Evolutionary conservation across 2,888 invertebrate species (phyloP), one percentile per base, ranked within the genome.

Genomic region (Drosophila formosana): DNA sequence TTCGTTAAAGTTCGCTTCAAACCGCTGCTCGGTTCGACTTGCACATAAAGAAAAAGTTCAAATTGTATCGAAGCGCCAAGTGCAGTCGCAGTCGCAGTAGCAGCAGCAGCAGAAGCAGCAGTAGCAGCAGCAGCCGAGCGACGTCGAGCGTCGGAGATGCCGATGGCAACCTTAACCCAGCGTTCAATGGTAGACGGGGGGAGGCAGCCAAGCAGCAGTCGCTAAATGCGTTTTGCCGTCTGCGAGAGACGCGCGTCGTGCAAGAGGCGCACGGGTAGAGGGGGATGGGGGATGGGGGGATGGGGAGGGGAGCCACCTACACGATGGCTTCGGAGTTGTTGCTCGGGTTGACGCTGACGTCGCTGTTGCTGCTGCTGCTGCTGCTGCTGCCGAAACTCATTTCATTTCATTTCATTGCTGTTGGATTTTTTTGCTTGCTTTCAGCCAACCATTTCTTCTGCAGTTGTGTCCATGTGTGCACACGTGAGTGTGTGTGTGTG

Each of bases 11-110:
- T 57, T 56, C 47, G 51, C 69, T 43, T 53, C 63, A 46, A 63
- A 34, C 57, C 63, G 57, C 30, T 28, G 37, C 55, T 63, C 62
- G 57, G 30, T 41, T 41, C 39, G 39, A 41, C 39, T 41, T 71
- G 76, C 66, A 76, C 84, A 79, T 73, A 81, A 87, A 87, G 85
- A 84, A 82, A 80, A 84, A 79, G 82, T 87, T 84, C 74, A 87
- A 87, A 82, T 87, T 87, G 85, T 82, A 82, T 82, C 82, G 82
- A 87, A 81, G 71, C 62, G 47, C 65, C 80, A 68, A 75, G 69
- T 82, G 86, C 83, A 82, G 46, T 58, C 73, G 68, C 66, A 70
- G 74, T 47, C 28, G 43, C 67, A 71, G 53, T 50, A 6, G 49
- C 32, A 18, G 45, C 28, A 25, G 11, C 34, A 45, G 56, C 32